phyloP scores from a whole-genome alignment of 2,888 invertebrate species.

The Yponomeuta malinellus region DNA sequence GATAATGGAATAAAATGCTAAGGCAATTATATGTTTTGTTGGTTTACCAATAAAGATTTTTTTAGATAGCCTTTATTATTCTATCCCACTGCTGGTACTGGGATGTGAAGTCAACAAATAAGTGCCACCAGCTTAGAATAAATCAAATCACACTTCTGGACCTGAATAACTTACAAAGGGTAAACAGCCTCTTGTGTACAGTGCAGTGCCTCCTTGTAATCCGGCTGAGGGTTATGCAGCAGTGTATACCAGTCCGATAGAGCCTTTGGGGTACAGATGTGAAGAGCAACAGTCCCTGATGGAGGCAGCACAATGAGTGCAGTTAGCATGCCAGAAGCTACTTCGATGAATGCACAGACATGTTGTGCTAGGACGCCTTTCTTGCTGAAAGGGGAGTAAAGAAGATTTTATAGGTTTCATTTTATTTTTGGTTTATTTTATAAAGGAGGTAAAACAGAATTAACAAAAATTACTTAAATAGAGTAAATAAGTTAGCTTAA shows the following conservation, averaged over 20 bases:
- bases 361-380: conserved; percentile 86
- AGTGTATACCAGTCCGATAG: conserved; percentile 98
- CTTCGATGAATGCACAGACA: conserved; percentile 88
- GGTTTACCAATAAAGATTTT: too few relatives aligned
- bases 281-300: conserved; percentile 82
- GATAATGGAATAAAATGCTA: too few relatives aligned
- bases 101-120: too few relatives aligned
- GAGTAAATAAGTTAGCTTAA: too few relatives aligned
- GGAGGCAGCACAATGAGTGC: conserved; percentile 91
- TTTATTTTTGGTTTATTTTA: not conserved
- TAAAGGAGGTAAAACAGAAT: too few relatives aligned
- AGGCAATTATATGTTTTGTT: too few relatives aligned
- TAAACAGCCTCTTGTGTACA: conserved; percentile 99
- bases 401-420: not conserved
- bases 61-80: too few relatives aligned
- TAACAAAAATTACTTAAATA: too few relatives aligned
- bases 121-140: too few relatives aligned
- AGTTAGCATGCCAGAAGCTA: conserved; percentile 82
- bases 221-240: conserved; percentile 94
- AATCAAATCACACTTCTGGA: too few relatives aligned
- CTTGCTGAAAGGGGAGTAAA: conserved; percentile 73
- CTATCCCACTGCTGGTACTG: too few relatives aligned
- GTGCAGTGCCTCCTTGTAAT: conserved; percentile 90
- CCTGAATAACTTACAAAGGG: conserved; percentile 85
- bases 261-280: conserved; percentile 85